Conservation (phyloP, 2,797 vertebrate genomes). For the Coendou prehensilis region DNA sequence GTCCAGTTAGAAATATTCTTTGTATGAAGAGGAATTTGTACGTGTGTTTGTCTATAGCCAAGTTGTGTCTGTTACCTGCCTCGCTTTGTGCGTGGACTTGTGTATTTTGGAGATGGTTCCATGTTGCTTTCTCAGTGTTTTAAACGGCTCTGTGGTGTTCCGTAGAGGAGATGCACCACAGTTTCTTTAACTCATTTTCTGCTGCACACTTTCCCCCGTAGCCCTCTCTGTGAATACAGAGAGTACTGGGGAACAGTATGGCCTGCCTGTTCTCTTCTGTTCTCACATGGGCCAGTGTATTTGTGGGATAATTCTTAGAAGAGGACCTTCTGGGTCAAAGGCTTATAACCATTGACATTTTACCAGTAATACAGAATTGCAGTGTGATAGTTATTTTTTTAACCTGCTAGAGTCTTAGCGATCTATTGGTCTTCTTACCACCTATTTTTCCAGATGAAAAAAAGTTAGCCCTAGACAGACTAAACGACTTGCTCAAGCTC, state of each 20-base stretch:
- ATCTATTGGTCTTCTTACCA: not conserved
- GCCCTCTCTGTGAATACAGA: not conserved
- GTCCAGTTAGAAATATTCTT: not conserved
- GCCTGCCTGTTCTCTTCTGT: not conserved
- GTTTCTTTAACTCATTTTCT: conserved; percentile 48
- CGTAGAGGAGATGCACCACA: not conserved
- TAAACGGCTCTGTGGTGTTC: not conserved
- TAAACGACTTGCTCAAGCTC: not conserved
- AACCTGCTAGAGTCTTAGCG: conserved; percentile 22
- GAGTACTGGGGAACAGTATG: conserved; percentile 8
- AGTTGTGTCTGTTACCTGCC: not conserved
- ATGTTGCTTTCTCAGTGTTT: not conserved
- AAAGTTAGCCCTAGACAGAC: conserved; percentile 13
- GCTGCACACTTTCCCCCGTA: not conserved
- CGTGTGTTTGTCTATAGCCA: not conserved
- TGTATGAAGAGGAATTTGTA: not conserved
- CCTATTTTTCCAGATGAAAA: conserved; percentile 11
- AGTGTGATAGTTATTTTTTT: not conserved
- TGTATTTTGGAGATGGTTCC: conserved; percentile 37
- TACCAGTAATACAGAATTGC: not conserved
- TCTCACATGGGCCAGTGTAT: not conserved
- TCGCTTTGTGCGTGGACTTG: not conserved
- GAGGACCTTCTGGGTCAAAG: not conserved
- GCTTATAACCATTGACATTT: not conserved
- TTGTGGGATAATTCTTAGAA: conserved; percentile 37